Percentiles rank a stretch among this genome's conserved stretches.
Evolutionary conservation across 2,888 invertebrate genomes (phyloP).

Genomic region (Cryptocephalus primarius): DNA sequence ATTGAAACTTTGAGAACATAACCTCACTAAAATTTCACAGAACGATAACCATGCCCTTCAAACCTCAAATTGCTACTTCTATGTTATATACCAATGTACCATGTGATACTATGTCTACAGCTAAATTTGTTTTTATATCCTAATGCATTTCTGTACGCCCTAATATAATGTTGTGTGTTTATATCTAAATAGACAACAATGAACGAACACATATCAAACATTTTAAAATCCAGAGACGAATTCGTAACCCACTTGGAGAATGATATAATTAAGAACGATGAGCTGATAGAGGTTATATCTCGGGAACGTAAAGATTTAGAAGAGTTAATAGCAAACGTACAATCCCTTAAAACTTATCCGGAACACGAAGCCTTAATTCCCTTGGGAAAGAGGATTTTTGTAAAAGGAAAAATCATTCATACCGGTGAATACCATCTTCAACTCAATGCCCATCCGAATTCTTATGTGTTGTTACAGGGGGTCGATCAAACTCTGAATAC

Average conservation of each 20-base stretch:
- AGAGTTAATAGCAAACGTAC: constrained; percentile 15
- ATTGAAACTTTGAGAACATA: too few relatives aligned
- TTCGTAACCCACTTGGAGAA: constrained; percentile 18
- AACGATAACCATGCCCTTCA: too few relatives aligned
- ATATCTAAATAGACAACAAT: constrained; percentile 1
- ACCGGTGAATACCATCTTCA: constrained; percentile 26
- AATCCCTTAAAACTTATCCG: constrained; percentile 18
- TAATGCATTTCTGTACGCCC: too few relatives aligned
- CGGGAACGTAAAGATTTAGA: constrained; percentile 15
- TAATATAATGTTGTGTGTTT: too few relatives aligned
- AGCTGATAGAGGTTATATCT: constrained; percentile 9
- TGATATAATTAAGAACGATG: constrained; percentile 17
- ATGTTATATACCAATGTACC: too few relatives aligned
- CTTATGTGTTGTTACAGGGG: constrained; percentile 19
- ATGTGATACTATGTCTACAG: too few relatives aligned
- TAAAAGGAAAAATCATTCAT: constrained; percentile 25
- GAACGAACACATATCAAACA: constrained; percentile 8
- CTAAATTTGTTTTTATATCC: too few relatives aligned
- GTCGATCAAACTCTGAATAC: constrained; percentile 18
- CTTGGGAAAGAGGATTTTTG: constrained; percentile 26
- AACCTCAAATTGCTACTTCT: too few relatives aligned
- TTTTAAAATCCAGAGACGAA: constrained; percentile 14
- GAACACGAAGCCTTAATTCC: constrained; percentile 24
- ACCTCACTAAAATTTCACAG: too few relatives aligned
- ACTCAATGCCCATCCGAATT: constrained; percentile 18